Conservation (phyloP, 2,113 vertebrate genomes). For the Anguilla japonica region DNA sequence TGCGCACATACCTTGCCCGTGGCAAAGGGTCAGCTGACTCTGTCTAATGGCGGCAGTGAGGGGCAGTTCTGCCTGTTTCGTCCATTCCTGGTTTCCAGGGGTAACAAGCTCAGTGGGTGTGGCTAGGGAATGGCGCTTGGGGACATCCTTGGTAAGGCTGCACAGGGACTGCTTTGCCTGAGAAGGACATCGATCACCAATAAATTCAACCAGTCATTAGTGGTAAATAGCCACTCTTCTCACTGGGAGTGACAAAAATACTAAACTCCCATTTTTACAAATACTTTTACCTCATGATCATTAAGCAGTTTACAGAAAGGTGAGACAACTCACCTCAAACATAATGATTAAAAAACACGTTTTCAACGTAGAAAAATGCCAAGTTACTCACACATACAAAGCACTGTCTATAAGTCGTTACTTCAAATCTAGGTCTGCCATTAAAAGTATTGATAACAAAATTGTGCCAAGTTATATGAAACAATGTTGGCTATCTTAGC, state of each 20-base stretch:
- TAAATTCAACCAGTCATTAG: not conserved
- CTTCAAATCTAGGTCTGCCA: too few species aligned
- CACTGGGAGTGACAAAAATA: not conserved
- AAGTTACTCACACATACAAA: too few species aligned
- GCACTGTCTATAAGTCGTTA: too few species aligned
- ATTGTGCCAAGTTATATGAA: too few species aligned
- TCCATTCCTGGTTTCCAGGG: constrained; percentile 88
- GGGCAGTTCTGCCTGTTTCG: constrained; percentile 82
- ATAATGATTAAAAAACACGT: too few species aligned
- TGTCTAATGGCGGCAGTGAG: constrained; percentile 86
- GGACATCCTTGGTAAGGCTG: constrained; percentile 84
- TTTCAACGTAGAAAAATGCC: too few species aligned
- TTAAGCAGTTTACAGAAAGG: too few species aligned
- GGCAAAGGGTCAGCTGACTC: constrained; percentile 86
- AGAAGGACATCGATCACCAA: constrained; percentile 18
- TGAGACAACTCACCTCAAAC: too few species aligned
- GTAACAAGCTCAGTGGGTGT: constrained; percentile 84
- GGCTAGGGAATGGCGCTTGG: constrained; percentile 83
- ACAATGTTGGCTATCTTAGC: too few species aligned
- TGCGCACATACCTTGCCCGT: constrained; percentile 76
- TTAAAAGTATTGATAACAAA: too few species aligned
- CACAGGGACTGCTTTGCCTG: constrained; percentile 87
- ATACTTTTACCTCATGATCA: too few species aligned
- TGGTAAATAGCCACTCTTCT: not conserved
- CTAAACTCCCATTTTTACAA: not conserved